phyloP scores from a whole-genome alignment of 1,140 invertebrate genomes.

The Aphelinus certus region DNA sequence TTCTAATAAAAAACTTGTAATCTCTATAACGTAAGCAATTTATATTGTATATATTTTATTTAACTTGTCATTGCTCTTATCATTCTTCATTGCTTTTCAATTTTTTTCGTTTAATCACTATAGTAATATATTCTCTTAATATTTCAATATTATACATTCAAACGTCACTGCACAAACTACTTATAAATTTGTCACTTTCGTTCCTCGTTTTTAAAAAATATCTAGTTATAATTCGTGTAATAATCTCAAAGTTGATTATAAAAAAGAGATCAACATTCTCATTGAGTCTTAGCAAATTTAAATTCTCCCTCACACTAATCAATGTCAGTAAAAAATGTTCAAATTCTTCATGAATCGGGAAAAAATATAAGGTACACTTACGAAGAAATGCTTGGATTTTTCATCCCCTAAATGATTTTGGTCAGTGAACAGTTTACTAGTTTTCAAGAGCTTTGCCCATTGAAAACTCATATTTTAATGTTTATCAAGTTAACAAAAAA shows the following conservation, averaged over 20 bases:
- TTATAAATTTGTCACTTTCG: not conserved
- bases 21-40: conserved; percentile 13
- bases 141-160: conserved; percentile 4
- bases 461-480: no score
- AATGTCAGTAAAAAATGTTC: no score
- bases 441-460: no score
- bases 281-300: not conserved
- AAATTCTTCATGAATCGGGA: no score
- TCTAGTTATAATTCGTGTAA: not conserved
- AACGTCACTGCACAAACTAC: not conserved
- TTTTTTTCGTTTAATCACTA: not conserved
- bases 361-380: no score
- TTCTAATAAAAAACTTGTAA: conserved; percentile 19
- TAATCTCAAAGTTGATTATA: not conserved
- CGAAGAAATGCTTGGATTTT: no score
- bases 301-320: not conserved
- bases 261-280: not conserved
- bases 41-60: not conserved
- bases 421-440: no score
- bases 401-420: no score
- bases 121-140: conserved; percentile 9
- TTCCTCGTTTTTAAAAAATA: not conserved
- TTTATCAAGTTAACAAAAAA: no score
- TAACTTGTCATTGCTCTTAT: conserved; percentile 9
- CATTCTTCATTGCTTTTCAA: conserved; percentile 5